Conservation (phyloP, 1,140 invertebrate species). For the Solenopsis fugax region DNA sequence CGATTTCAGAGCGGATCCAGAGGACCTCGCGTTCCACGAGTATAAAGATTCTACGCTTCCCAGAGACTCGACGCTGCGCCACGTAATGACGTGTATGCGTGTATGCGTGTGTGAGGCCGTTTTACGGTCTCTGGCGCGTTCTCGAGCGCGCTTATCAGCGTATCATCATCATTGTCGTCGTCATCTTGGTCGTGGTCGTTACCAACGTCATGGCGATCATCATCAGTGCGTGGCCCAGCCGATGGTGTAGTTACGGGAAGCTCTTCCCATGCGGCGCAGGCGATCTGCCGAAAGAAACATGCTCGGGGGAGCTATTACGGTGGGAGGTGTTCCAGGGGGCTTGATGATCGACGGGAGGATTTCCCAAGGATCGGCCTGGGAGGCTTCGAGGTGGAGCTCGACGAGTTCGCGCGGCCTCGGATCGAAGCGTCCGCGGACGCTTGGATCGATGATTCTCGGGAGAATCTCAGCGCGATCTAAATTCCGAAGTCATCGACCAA, state of each 20-base stretch:
- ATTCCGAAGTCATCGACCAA: not conserved
- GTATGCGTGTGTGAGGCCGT: not conserved
- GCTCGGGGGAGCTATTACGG: slow-evolving; percentile 57
- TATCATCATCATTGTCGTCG: slow-evolving; percentile 21
- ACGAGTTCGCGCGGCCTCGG: not conserved
- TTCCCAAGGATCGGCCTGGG: slow-evolving; percentile 17
- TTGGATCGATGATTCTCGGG: not conserved
- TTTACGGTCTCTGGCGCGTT: not conserved
- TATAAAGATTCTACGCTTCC: not conserved
- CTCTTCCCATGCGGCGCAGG: slow-evolving; percentile 82
- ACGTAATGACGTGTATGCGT: not conserved
- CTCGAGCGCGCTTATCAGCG: slow-evolving; percentile 33
- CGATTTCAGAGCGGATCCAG: not conserved
- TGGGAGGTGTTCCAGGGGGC: slow-evolving; percentile 3
- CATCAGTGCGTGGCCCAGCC: slow-evolving; percentile 81
- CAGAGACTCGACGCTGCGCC: not conserved
- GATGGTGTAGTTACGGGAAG: slow-evolving; percentile 83
- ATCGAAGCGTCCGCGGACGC: not conserved
- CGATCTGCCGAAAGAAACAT: slow-evolving; percentile 81
- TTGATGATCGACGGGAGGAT: slow-evolving; percentile 38
- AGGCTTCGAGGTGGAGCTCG: not conserved
- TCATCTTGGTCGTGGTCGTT: slow-evolving; percentile 37
- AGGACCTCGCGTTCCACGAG: not conserved
- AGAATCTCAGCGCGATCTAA: not conserved
- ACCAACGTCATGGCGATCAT: slow-evolving; percentile 45